Evolutionary conservation across 2,797 vertebrate genomes (phyloP).

Genomic region (Anguilla anguilla): DNA sequence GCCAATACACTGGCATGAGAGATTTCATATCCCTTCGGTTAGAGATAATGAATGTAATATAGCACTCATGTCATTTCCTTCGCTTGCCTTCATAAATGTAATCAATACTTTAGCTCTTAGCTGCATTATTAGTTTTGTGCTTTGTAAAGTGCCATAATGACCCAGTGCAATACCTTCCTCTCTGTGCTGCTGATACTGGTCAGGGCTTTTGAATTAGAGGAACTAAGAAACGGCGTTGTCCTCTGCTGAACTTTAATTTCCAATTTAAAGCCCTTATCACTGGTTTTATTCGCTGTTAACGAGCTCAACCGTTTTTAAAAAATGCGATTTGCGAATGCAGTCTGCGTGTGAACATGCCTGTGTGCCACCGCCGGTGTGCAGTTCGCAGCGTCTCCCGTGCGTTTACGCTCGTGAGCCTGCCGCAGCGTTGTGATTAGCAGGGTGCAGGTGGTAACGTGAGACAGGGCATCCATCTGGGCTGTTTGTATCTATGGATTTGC

Average conservation of each 20-base stretch:
- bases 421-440: background rate
- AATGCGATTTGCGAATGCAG: background rate
- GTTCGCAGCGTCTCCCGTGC: background rate
- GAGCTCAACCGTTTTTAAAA: background rate
- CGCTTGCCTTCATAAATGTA: background rate
- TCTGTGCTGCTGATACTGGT: background rate
- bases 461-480: background rate
- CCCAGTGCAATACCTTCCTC: background rate
- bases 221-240: background rate
- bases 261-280: background rate
- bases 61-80: background rate
- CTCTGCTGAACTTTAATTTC: background rate
- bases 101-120: slow-evolving; percentile 12
- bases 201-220: background rate
- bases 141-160: background rate
- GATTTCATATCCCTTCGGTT: background rate
- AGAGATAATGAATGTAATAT: background rate
- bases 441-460: slow-evolving; percentile 8
- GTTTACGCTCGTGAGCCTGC: background rate
- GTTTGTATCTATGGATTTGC: slow-evolving; percentile 64
- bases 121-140: slow-evolving; percentile 9
- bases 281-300: background rate
- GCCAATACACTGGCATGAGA: background rate
- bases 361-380: background rate
- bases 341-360: background rate